Evolutionary conservation across 2,797 vertebrate species (phyloP), one percentile per base, ranked within the genome.

Genomic region (Pangasius macronema): DNA sequence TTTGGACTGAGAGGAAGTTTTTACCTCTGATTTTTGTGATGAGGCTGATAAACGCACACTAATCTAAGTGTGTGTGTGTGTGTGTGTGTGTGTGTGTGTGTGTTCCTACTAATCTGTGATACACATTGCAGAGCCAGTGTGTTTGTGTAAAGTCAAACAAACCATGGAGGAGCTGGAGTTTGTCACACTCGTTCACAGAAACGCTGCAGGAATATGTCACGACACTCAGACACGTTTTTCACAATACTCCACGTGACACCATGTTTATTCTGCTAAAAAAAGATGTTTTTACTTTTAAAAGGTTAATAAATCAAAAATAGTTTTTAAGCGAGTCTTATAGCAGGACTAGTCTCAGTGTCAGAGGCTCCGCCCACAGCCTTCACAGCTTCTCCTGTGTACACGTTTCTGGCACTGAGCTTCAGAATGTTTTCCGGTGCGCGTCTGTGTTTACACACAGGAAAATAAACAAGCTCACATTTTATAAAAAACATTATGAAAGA

Each of bases 101-200:
- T 67, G 14, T 80, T 33, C 1, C 33, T n/a, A 81, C 49, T 63
- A 68, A 63, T 61, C 36, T 14, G 22, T 33, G n/a, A 82, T 75
- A 11, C 53, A 39, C n/a, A 57, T 27, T 68, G 24, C 59, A 33
- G 33, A 46, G 13, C 7, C 22, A 30, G 76, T 86, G 30, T 68
- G 77, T 81, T 70, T 86, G 49, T 86, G 49, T 86, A 80, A 86
- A 86, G 16, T 63, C 30, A 86, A 81, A 86, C 76, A 77, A 68
- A 70, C 76, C 33, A 68, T 67, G 55, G 75, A 79, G 65, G 59
- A 68, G 53, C 85, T 86, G 49, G 76, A 81, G 36, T 16, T 55
- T 7, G 57, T 70, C 72, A 67, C 75, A 86, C 39, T 9, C 14
- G 11, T 53, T 14, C 79, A 61, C 55, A 81, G 36, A 42, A 3